Evolutionary conservation across 2,113 vertebrate genomes (phyloP), one percentile per base, ranked within the genome.

Genomic region (Vidua macroura): DNA sequence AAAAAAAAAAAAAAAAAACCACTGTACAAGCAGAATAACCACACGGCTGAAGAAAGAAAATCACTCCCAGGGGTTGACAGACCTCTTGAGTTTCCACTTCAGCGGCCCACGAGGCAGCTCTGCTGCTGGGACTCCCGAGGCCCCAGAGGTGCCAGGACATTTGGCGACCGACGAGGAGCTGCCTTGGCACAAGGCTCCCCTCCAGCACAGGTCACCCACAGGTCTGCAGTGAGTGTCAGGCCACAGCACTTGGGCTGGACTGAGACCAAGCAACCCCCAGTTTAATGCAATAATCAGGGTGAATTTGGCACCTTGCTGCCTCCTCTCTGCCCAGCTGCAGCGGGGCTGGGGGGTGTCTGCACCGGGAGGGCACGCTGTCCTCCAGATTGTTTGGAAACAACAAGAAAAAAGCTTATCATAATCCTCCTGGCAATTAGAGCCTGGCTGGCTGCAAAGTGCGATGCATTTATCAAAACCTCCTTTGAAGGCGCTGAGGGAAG

Each of bases 401-500:
- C 78, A 67, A 79, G 73, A 87, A 96, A 91, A 95, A 93, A 87
- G 85, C 94, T 96, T 96, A 95, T 97, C 94, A 3, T 96, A 96
- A 96, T 95, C 95, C 89, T 95, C 85, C 88, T 90, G 95, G 96
- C 92, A 96, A 96, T 96, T 95, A 97, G 82, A 96, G 95, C 82
- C 77, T 83, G 90, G 75, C 94, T 94, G 95, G 87, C 92, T 93
- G 89, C 77, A 94, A 93, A 95, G 86, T 94, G 83, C 49, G 68
- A 90, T n/a, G 90, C 90, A 93, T 95, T 97, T 96, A 96, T 95
- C 96, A 97, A 96, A 96, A 92, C 78, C 81, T 94, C 94, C 95
- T 92, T 90, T 90, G 93, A 95, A 84, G 93, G 93, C 16, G 46
- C 76, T 92, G 92, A 94, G 92, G 93, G 93, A 96, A 95, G 86